A percentile compares a stretch with the other conserved stretches of the same genome.
Conservation (phyloP, 2,888 invertebrate genomes). For the Altica lythri region DNA sequence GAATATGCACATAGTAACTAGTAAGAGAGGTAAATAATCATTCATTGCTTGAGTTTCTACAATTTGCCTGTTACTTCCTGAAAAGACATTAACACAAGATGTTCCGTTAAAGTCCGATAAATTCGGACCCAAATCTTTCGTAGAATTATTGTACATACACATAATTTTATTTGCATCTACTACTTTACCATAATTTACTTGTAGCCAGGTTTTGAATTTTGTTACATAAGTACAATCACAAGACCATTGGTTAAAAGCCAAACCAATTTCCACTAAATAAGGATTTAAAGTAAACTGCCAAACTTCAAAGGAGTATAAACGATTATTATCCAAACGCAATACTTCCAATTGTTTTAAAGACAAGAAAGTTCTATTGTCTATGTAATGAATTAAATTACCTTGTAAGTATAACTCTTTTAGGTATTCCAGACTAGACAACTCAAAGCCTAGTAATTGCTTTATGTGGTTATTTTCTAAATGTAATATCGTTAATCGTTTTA, state of each 20-base stretch:
- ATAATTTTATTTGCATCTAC: constrained; percentile 76
- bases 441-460: constrained; percentile 77
- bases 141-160: constrained; percentile 76
- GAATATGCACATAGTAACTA: constrained; percentile 79
- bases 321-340: constrained; percentile 82
- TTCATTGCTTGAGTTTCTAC: constrained; percentile 78
- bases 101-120: constrained; percentile 80
- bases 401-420: constrained; percentile 86
- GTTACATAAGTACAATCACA: constrained; percentile 87
- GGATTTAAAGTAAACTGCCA: constrained; percentile 85
- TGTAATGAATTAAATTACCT: constrained; percentile 79
- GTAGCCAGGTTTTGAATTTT: constrained; percentile 79
- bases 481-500: constrained; percentile 76
- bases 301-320: constrained; percentile 78
- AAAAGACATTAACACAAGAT: constrained; percentile 70
- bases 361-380: constrained; percentile 84
- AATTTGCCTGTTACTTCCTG: constrained; percentile 73
- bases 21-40: constrained; percentile 77
- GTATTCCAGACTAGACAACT: constrained; percentile 80
- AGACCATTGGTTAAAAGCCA: constrained; percentile 87
- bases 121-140: constrained; percentile 70
- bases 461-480: constrained; percentile 89
- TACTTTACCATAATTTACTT: constrained; percentile 78
- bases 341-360: constrained; percentile 82
- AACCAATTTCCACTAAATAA: constrained; percentile 82